phyloP scores from a whole-genome alignment of 2,888 invertebrate species.

The Gymnoscelis rufifasciata region DNA sequence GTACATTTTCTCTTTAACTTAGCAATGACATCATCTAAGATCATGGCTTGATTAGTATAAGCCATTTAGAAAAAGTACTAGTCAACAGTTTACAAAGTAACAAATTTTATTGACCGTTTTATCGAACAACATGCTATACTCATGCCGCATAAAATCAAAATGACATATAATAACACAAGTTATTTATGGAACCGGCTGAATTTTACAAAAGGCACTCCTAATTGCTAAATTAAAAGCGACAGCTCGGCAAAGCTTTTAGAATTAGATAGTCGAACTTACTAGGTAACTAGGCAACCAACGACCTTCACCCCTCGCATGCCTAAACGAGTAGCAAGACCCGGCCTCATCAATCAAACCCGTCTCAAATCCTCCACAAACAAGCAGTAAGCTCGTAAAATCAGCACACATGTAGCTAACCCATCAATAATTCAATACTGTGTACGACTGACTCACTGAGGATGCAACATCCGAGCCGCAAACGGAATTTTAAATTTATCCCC shows the following conservation, averaged over 20 bases:
- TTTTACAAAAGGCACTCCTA: too few relatives aligned
- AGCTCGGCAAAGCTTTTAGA: background rate
- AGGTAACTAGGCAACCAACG: background rate
- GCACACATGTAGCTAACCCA: conserved; percentile 15
- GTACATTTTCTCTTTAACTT: too few relatives aligned
- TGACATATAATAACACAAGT: too few relatives aligned
- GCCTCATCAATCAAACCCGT: conserved; percentile 1
- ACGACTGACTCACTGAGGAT: conserved; percentile 29
- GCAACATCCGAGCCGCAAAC: conserved; percentile 25
- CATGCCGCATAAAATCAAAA: too few relatives aligned
- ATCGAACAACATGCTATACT: too few relatives aligned
- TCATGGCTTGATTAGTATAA: too few relatives aligned
- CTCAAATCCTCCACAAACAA: background rate
- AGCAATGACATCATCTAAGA: too few relatives aligned
- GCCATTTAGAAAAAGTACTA: too few relatives aligned
- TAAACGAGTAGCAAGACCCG: background rate
- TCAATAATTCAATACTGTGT: conserved; percentile 12
- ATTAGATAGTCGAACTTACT: background rate
- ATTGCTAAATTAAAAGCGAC: conserved; percentile 1
- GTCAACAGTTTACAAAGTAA: too few relatives aligned
- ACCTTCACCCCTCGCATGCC: background rate
- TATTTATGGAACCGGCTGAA: too few relatives aligned
- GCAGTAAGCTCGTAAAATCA: conserved; percentile 3
- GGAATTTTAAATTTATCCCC: conserved; percentile 22
- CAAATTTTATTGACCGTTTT: too few relatives aligned